phyloP scores from a whole-genome alignment of 2,113 vertebrate genomes.

The Saccopteryx leptura region DNA sequence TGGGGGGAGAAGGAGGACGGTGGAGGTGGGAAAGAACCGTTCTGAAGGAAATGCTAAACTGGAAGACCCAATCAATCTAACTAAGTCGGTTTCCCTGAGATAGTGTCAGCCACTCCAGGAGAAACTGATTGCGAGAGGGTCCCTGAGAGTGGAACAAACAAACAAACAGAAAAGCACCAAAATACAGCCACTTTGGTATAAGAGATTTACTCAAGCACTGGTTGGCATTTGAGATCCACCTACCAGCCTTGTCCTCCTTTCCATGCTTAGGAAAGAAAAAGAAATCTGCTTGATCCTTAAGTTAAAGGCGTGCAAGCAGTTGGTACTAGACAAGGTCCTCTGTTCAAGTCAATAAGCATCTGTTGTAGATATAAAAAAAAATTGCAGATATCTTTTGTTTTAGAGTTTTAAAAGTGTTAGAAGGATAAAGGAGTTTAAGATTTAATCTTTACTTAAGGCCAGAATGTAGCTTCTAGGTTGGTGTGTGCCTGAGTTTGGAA shows the following conservation, averaged over 20 bases:
- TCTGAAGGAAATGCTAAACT: conserved; percentile 94
- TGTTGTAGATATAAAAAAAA: conserved; percentile 60
- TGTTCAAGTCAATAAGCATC: conserved; percentile 55
- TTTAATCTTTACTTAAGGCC: conserved; percentile 63
- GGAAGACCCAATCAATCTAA: conserved; percentile 96
- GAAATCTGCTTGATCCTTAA: conserved; percentile 53
- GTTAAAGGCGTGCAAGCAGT: conserved; percentile 40
- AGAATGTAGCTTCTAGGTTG: conserved; percentile 15
- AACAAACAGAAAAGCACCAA: not conserved
- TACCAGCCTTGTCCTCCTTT: not conserved
- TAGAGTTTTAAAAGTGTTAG: conserved; percentile 43
- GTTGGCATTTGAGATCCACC: conserved; percentile 2
- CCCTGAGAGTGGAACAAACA: conserved; percentile 55
- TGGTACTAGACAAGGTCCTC: not conserved
- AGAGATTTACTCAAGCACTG: conserved; percentile 61
- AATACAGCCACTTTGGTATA: conserved; percentile 49
- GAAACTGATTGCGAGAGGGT: conserved; percentile 89
- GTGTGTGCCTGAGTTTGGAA: not conserved
- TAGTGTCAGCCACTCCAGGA: conserved; percentile 90
- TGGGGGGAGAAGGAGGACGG: not conserved
- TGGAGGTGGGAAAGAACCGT: conserved; percentile 86
- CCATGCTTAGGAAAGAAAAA: not conserved
- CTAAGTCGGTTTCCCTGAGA: conserved; percentile 88
- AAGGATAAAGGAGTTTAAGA: conserved; percentile 21
- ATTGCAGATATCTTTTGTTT: not conserved